Evolutionary conservation across 2,888 invertebrate genomes (phyloP).

Genomic region (Tenthredo scrophulariae): DNA sequence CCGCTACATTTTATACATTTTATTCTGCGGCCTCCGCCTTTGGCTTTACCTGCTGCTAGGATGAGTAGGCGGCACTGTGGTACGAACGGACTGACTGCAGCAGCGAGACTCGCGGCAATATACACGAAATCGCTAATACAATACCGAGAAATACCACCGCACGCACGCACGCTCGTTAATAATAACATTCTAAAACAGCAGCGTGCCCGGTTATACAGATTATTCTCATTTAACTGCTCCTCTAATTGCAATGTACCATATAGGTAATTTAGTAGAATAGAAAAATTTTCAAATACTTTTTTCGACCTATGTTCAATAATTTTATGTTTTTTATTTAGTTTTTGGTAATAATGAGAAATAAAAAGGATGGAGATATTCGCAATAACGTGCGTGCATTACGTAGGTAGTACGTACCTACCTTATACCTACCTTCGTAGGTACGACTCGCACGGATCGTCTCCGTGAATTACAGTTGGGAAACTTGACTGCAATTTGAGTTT

Average conservation of each 20-base stretch:
- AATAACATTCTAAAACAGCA: constrained; percentile 49
- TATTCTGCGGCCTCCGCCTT: constrained; percentile 57
- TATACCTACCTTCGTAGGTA: constrained; percentile 11
- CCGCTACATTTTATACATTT: constrained; percentile 46
- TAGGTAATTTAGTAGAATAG: background rate
- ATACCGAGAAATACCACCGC: constrained; percentile 51
- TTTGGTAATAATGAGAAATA: background rate
- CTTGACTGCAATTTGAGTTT: constrained; percentile 48
- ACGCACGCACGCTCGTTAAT: constrained; percentile 53
- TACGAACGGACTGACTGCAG: constrained; percentile 56
- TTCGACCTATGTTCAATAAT: background rate
- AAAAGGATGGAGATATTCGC: background rate
- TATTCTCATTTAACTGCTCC: constrained; percentile 8
- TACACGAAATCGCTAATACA: constrained; percentile 59
- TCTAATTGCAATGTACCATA: background rate
- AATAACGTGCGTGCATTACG: constrained; percentile 50
- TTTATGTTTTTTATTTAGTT: background rate
- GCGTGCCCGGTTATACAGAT: background rate
- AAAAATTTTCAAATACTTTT: background rate
- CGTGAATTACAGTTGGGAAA: constrained; percentile 50
- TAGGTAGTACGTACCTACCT: background rate
- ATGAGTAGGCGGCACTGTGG: constrained; percentile 68
- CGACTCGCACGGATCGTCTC: constrained; percentile 43
- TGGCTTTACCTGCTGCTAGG: constrained; percentile 64
- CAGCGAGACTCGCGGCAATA: constrained; percentile 50